Evolutionary conservation across 2,113 vertebrate genomes (phyloP).

Genomic region (Suricata suricatta): DNA sequence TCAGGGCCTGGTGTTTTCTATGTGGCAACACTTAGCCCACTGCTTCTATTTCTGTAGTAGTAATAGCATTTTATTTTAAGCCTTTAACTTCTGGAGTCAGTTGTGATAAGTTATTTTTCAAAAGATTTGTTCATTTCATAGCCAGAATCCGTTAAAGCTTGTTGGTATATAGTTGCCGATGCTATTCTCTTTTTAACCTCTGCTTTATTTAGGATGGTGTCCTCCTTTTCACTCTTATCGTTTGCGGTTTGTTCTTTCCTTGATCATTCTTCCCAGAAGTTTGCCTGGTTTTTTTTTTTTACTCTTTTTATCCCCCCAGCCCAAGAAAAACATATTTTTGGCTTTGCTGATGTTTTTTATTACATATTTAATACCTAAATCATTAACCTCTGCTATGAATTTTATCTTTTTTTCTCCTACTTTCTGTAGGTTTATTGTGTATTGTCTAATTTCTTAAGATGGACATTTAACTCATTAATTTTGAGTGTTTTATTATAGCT

Average conservation of each 20-base stretch:
- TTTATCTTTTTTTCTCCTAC: not conserved
- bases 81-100: not conserved
- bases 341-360: not conserved
- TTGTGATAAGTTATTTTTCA: not conserved
- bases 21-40: not conserved
- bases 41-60: not conserved
- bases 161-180: not conserved
- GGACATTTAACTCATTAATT: not conserved
- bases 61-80: not conserved
- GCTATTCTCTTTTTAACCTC: not conserved
- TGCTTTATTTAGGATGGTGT: not conserved
- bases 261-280: not conserved
- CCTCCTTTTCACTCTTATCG: not conserved
- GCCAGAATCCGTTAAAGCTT: not conserved
- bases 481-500: not conserved
- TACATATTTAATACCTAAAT: constrained; percentile 42
- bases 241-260: not conserved
- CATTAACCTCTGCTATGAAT: not conserved
- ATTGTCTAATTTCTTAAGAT: not conserved
- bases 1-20: not conserved
- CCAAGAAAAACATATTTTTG: not conserved
- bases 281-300: not conserved
- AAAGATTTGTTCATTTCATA: not conserved
- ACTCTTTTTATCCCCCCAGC: not conserved
- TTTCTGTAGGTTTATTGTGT: not conserved